These are phyloP conservation scores for Neopelma chrysocephalum DNA, from an alignment of 2,797 vertebrate species.

Conservation along the genomic window DNA sequence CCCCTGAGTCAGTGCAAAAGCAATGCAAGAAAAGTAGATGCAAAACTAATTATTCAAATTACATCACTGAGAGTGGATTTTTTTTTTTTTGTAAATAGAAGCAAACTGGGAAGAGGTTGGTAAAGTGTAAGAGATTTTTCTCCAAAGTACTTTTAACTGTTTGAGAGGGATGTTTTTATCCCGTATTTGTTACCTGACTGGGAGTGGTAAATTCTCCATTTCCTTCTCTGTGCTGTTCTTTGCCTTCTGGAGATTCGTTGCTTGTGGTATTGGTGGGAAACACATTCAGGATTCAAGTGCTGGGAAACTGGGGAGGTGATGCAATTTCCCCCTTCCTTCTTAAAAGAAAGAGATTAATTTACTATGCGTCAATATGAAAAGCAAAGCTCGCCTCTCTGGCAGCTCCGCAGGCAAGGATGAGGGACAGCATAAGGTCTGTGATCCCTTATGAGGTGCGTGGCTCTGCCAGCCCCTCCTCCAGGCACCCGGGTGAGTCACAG, in stretches of 20 bases:
- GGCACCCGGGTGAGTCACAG: neutral
- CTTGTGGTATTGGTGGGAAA: neutral
- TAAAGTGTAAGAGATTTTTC: neutral
- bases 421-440: neutral
- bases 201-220: neutral
- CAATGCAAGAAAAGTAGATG: neutral
- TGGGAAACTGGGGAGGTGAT: neutral
- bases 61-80: neutral
- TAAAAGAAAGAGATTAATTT: neutral
- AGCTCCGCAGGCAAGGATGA: fast-evolving
- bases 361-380: fast-evolving
- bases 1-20: neutral
- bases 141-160: neutral
- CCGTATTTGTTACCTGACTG: neutral
- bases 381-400: neutral
- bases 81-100: neutral
- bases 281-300: neutral
- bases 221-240: neutral
- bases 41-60: neutral
- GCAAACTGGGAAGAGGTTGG: neutral
- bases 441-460: neutral
- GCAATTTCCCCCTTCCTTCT: neutral
- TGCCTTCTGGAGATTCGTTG: neutral
- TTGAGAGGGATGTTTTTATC: neutral
- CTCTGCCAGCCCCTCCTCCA: neutral